Percentiles rank a stretch among this genome's conserved stretches.
Evolutionary conservation across 2,888 invertebrate species (phyloP).

Genomic region (Agonopterix subpropinquella): DNA sequence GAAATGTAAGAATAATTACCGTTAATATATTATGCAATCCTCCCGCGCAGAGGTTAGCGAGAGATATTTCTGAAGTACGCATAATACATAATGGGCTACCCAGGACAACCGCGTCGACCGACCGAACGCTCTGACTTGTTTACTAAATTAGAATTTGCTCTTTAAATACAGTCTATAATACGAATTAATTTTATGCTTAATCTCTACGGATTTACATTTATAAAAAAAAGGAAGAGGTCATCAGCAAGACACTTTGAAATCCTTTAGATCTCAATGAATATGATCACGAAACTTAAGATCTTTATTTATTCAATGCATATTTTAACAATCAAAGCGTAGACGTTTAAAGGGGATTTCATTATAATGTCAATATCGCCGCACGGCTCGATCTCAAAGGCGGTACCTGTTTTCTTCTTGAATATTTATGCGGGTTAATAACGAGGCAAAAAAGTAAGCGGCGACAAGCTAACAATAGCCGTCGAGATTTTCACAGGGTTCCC

Average conservation of each 20-base stretch:
- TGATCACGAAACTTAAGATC: constrained; percentile 14
- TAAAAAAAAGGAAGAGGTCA: constrained; percentile 1
- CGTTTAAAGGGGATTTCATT: constrained; percentile 43
- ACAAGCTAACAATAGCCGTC: constrained; percentile 36
- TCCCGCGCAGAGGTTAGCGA: constrained; percentile 29
- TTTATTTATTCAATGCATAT: constrained; percentile 43
- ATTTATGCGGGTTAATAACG: constrained; percentile 50
- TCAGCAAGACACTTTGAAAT: constrained; percentile 17
- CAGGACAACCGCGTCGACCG: constrained; percentile 16
- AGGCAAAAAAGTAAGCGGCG: constrained; percentile 32
- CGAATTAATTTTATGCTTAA: constrained; percentile 20
- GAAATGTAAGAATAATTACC: constrained; percentile 58
- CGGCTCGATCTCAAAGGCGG: constrained; percentile 37
- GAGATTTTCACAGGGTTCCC: constrained; percentile 28
- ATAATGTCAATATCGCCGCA: constrained; percentile 47
- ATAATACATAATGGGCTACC: constrained; percentile 29
- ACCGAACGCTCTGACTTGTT: constrained; percentile 21
- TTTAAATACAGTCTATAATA: constrained; percentile 14
- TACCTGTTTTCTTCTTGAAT: constrained; percentile 45
- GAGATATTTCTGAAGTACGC: constrained; percentile 45
- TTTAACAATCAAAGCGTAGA: constrained; percentile 42
- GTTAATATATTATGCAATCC: constrained; percentile 62
- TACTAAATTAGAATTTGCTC: constrained; percentile 16
- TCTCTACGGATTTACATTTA: constrained; percentile 18
- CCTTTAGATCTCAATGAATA: constrained; percentile 14